Percentiles rank a stretch among this genome's conserved stretches.
phyloP scores from a whole-genome alignment of 2,888 invertebrate species.

The Periphyllus acericola region DNA sequence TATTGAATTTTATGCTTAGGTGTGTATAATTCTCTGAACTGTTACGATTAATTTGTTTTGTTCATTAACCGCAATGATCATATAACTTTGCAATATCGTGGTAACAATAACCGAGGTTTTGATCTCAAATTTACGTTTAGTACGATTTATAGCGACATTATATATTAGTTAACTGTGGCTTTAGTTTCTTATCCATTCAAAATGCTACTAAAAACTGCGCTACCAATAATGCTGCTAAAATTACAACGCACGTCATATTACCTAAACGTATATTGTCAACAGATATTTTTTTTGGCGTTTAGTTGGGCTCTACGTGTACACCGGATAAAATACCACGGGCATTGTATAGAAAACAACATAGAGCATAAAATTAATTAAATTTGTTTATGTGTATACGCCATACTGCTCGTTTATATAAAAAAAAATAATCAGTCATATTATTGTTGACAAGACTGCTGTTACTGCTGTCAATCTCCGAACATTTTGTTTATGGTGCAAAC shows the following conservation, averaged over 20 bases:
- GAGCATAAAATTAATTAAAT: background rate
- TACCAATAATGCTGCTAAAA: background rate
- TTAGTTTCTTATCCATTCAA: background rate
- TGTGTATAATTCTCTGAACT: background rate
- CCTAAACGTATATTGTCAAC: background rate
- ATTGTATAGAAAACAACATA: too few relatives aligned
- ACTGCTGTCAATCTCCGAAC: background rate
- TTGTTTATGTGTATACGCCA: background rate
- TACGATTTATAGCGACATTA: background rate
- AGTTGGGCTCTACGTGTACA: background rate
- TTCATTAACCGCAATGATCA: background rate
- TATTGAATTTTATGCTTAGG: background rate
- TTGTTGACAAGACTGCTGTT: background rate
- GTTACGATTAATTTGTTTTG: background rate
- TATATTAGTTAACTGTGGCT: background rate
- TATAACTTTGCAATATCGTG: background rate
- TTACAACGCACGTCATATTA: too few relatives aligned
- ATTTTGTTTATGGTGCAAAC: background rate
- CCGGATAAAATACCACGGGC: too few relatives aligned
- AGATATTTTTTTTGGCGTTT: background rate
- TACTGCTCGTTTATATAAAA: background rate
- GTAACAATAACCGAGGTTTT: background rate
- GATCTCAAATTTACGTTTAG: background rate
- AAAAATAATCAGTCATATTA: slow-evolving; percentile 14
- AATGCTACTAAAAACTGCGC: too few relatives aligned